phyloP scores from a whole-genome alignment of 2,888 invertebrate species.

The Octonoba sinensis region DNA sequence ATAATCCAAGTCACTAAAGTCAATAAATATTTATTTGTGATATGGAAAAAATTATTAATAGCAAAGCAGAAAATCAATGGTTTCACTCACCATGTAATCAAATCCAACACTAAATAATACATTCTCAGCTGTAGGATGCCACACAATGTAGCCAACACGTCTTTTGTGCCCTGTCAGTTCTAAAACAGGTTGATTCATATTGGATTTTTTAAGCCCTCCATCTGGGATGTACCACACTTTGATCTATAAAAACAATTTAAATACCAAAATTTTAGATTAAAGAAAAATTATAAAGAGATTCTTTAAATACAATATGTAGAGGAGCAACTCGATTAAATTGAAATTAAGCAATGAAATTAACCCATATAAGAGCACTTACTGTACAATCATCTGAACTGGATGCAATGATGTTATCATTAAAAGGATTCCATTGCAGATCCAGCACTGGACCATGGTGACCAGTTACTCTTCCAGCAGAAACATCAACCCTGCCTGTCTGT shows the following conservation, averaged over 20 bases:
- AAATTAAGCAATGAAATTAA: no score
- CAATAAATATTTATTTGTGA: no score
- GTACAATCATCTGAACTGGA: conserved; percentile 97
- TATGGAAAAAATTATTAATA: no score
- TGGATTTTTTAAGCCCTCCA: conserved; percentile 74
- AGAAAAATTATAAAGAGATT: neutral
- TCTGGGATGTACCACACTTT: conserved; percentile 72
- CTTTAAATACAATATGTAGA: neutral
- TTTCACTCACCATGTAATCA: conserved; percentile 72
- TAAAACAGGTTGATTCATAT: conserved; percentile 91
- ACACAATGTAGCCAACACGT: conserved; percentile 90
- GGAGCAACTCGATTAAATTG: no score
- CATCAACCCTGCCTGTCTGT: conserved; percentile 93
- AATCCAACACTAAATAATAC: conserved; percentile 88
- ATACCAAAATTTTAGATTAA: neutral
- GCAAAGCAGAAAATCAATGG: neutral
- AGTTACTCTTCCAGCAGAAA: conserved; percentile 93
- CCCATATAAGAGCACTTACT: conserved; percentile 71
- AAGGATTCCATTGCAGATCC: conserved; percentile 98
- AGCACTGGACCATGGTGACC: conserved; percentile 97
- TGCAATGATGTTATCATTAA: conserved; percentile 97
- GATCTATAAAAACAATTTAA: conserved; percentile 36
- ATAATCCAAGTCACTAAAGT: no score
- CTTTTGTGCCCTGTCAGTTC: conserved; percentile 93
- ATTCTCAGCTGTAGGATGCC: conserved; percentile 97